phyloP scores from a whole-genome alignment of 2,797 vertebrate species.

The Peromyscus attwateri region DNA sequence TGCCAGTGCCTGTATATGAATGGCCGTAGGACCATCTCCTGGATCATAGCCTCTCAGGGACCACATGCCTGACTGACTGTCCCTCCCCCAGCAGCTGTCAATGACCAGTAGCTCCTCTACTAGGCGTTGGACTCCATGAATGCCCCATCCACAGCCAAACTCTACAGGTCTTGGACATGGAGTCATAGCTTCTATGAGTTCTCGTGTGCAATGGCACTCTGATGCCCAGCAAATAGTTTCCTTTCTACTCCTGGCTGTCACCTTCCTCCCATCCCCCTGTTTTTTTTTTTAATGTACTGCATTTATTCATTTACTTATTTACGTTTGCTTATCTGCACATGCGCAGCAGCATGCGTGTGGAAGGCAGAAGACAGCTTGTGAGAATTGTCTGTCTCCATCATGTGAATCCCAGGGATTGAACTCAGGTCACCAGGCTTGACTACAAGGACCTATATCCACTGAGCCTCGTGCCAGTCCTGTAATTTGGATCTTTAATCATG shows the following conservation, averaged over 20 bases:
- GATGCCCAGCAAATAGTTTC: neutral
- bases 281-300: neutral
- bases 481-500: constrained; percentile 25
- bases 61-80: neutral
- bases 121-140: no score
- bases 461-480: neutral
- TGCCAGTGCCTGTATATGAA: neutral
- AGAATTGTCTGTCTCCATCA: neutral
- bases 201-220: neutral
- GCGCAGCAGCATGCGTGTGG: neutral
- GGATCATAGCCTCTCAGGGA: neutral
- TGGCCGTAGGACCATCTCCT: neutral
- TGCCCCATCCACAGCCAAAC: neutral
- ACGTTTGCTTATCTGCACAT: neutral
- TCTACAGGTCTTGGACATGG: neutral
- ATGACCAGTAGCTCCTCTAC: neutral
- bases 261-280: neutral
- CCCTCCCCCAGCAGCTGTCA: neutral
- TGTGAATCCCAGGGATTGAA: neutral
- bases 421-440: neutral
- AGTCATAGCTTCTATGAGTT: neutral
- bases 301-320: neutral
- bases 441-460: neutral
- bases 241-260: neutral
- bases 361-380: neutral